Percentiles rank a stretch among this genome's conserved stretches.
Evolutionary conservation across 2,113 vertebrate genomes (phyloP).

Genomic region (Colius striatus): DNA sequence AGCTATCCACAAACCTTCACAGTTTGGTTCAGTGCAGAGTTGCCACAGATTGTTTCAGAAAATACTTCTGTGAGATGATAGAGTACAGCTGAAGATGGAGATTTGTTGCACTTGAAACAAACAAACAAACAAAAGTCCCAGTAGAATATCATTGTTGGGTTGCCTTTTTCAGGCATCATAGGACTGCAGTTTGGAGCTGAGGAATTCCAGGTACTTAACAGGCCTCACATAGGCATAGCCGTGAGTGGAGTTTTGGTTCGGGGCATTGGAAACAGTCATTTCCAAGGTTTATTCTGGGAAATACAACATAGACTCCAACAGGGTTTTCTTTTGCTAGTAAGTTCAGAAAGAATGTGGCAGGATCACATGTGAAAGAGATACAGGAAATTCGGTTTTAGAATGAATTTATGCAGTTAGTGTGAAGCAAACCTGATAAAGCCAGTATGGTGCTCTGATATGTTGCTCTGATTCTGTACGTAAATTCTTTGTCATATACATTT

Average conservation of each 20-base stretch:
- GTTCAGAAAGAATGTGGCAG: not conserved
- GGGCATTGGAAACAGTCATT: not conserved
- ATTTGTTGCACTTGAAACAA: not conserved
- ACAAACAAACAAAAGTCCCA: not conserved
- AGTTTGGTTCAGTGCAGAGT: not conserved
- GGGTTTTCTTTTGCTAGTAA: not conserved
- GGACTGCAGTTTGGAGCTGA: not conserved
- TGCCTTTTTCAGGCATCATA: not conserved
- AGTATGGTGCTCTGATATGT: not conserved
- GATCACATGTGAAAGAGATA: not conserved
- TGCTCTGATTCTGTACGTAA: not conserved
- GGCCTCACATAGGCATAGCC: fast-evolving
- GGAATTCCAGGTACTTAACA: not conserved
- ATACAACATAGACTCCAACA: not conserved
- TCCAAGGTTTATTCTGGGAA: not conserved
- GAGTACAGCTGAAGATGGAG: not conserved
- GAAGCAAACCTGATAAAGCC: not conserved
- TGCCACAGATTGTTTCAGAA: not conserved
- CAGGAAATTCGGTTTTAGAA: not conserved
- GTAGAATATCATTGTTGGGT: not conserved
- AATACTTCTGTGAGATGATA: not conserved
- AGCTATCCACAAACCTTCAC: not conserved
- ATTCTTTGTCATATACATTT: not conserved
- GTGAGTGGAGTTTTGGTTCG: not conserved
- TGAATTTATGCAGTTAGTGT: not conserved